Conservation (phyloP, 2,113 vertebrate genomes). For the Heteronetta atricapilla region DNA sequence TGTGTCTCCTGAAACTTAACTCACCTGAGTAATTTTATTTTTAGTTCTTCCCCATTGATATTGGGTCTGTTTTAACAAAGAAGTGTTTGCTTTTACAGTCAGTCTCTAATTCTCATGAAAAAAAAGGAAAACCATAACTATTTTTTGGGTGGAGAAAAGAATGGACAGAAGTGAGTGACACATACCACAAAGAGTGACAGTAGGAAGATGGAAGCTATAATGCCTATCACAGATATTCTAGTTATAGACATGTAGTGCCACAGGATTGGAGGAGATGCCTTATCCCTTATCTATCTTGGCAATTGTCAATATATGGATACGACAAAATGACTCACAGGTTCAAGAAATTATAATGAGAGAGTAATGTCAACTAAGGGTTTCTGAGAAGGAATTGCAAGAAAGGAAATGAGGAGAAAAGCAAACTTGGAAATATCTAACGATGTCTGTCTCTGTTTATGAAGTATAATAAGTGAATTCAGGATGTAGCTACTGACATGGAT, state of each 20-base stretch:
- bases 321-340: not conserved
- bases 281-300: not conserved
- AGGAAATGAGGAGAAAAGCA: not conserved
- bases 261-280: not conserved
- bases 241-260: not conserved
- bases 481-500: constrained; percentile 50
- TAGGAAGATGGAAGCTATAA: not conserved
- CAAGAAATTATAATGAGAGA: not conserved
- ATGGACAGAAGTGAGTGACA: not conserved
- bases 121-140: not conserved
- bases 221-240: not conserved
- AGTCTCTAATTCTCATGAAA: not conserved
- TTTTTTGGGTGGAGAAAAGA: not conserved
- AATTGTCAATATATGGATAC: not conserved
- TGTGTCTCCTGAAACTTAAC: not conserved
- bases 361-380: not conserved
- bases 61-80: not conserved
- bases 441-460: constrained; percentile 22
- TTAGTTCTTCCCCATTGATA: not conserved
- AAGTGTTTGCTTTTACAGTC: rapidly evolving
- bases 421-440: not conserved
- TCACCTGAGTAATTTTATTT: not conserved
- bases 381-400: not conserved
- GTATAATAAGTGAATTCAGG: constrained; percentile 33
- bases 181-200: not conserved